A percentile compares a stretch with the other conserved stretches of the same genome.
Evolutionary conservation across 2,888 invertebrate species (phyloP).

Genomic region (Synergus gifuensis): DNA sequence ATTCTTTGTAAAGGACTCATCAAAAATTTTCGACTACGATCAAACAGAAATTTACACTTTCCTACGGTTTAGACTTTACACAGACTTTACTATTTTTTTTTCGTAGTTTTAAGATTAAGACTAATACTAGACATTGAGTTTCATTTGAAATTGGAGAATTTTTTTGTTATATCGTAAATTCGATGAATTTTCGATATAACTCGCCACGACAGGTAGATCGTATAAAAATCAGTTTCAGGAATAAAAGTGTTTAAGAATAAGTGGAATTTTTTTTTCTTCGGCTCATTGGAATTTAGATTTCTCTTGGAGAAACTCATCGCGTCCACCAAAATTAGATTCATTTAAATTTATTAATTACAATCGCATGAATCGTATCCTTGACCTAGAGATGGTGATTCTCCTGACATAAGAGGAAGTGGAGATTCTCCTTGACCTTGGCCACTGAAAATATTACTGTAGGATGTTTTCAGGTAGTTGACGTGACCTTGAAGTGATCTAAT

Average conservation of each 20-base stretch:
- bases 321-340: constrained; percentile 25
- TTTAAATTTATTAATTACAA: constrained; percentile 66
- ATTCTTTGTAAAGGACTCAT: neutral
- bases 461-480: constrained; percentile 81
- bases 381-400: constrained; percentile 57
- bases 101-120: constrained; percentile 11
- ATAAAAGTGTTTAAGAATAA: neutral
- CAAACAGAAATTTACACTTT: neutral
- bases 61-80: neutral
- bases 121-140: constrained; percentile 22
- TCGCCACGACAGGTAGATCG: neutral
- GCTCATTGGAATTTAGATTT: constrained; percentile 49
- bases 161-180: constrained; percentile 27
- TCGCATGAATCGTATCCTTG: constrained; percentile 72
- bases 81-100: constrained; percentile 40
- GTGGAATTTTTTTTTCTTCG: neutral
- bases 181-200: neutral
- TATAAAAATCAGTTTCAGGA: neutral
- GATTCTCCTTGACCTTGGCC: constrained; percentile 62
- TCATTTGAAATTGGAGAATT: constrained; percentile 43
- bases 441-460: constrained; percentile 73
- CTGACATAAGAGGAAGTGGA: constrained; percentile 54
- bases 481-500: constrained; percentile 83
- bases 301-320: constrained; percentile 40
- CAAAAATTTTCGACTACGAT: neutral